Base-by-base conservation (phyloP, 2,888 invertebrate species). In the Hyalella azteca region DNA sequence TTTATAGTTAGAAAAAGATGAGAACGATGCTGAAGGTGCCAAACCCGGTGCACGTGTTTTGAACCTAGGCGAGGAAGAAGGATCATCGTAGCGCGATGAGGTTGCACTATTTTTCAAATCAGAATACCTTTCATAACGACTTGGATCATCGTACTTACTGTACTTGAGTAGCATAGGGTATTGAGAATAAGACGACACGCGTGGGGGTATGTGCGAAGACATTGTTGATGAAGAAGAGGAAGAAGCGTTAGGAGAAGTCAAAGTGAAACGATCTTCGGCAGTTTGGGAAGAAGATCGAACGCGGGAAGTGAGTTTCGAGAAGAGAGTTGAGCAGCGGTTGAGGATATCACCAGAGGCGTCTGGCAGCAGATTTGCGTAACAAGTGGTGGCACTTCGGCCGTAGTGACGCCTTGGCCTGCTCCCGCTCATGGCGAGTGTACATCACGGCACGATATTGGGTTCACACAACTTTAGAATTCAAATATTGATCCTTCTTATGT, bases 341-440 rank as follows among this genome's bases (percentile, higher is more conserved):
- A 83, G 80, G 75, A 83, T 81, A 60, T 83, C 83, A 32, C 83
- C 81, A 26, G 81, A 78, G 7, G 81, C 80, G 76, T 82, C 82
- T 41, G 66, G 78, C 26, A 83, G 79, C 75, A 80, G 54, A 50
- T 60, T 83, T 59, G 83, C 73, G 78, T 83, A 83, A 22, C 80
- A 81, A 75, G 83, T 81, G 36, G 83, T 83, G 81, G 83, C 83
- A 77, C 83, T 83, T 40, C 83, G 78, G 81, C 83, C 83, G 80
- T 83, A 83, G 75, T 83, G 83, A 36, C 78, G 83, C 73, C 83
- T 78, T 73, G 75, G 40, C 40, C 79, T 77, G 59, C 80, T 78
- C 59, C 81, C 81, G 78, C 81, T 81, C 79, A 79, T 83, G 41
- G 76, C 81, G 40, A 49, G 39, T 22, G 26, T 32, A 48, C 77